Evolutionary conservation across 1,140 invertebrate species (phyloP), one percentile per base, ranked within the genome.

Genomic region (Zaprionus kolodkinae): DNA sequence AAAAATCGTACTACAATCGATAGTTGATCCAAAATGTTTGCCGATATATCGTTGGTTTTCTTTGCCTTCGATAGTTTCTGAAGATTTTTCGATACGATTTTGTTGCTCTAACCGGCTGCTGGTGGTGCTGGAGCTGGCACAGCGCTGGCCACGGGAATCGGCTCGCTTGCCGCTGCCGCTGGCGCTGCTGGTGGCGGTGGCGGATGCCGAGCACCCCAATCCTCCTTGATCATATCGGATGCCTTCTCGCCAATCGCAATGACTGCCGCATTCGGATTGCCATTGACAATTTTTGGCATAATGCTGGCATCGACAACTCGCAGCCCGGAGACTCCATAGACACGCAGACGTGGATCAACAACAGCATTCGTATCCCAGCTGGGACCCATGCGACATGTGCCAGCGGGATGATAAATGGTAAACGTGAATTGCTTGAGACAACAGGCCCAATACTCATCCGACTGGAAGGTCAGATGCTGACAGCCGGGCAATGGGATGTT

Each of bases 351-450:
- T 0, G 96, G 94, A 93, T 98, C 96, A 0, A 98, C 97, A 0
- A 98, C 97, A 1, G 97, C 96, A 0, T 94, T 95, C 0, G 94
- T 93, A 90, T 98, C 97, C 43, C 93, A 93, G 48, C 93, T 94
- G 0, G 96, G 96, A 4, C 97, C 97, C 97, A 98, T 98, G 92
- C 97, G 97, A 77, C 96, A 96, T 0, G 97, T 98, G 0, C 97
- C 95, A 0, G 95, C 94, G 0, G 96, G 96, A 94, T 98, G 97
- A 83, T 97, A 97, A 48, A 97, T 97, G 0, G 97, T 97, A 73
- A 96, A 96, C 0, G 96, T 97, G 72, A 97, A 97, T 79, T 97
- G 96, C 56, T 91, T 91, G 15, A 92, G 82, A 59, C 95, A 94
- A 79, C 97, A 98, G 79, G 96, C 96, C 96, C 97, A 97, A 89